Evolutionary conservation across 2,888 invertebrate species (phyloP), one percentile per base, ranked within the genome.

Genomic region (Athalia circularis): DNA sequence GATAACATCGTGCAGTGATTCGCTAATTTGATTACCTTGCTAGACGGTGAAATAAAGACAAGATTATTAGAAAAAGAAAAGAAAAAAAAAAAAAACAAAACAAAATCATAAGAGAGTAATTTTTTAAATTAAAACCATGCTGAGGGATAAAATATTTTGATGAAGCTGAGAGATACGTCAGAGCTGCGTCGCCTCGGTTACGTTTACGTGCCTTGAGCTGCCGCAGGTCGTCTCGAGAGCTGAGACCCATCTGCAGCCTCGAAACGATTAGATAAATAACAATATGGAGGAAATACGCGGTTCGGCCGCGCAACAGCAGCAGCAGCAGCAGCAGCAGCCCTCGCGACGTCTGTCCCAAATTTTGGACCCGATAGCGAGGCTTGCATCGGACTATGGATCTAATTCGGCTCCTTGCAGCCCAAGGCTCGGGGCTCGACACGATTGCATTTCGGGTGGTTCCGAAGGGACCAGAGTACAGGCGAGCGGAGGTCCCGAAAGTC

Each of bases 331-430:
- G 29, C 29, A 29, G 29, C 75, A 75, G 75, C 91, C 92, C 86
- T 93, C 94, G 90, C 93, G 95, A 87, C 93, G 96, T 88, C 91
- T 96, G 90, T 96, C 96, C 90, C 95, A 96, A 92, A 95, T 95
- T 86, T 95, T 95, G 90, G 96, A 96, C 91, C 96, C 96, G 84
- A 92, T 96, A 87, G 93, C 95, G 82, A 92, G 95, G 90, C 92
- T 96, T 82, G 94, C 94, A 65, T 86, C 87, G 79, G 89, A 90
- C 80, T 86, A 88, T 72, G 86, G 86, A 61, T 87, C 90, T 94
- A 95, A 89, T 91, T 94, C 84, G 91, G 92, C 84, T 91, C 93
- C 85, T 70, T 90, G 87, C 86, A 90, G 88, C 81, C 90, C 88
- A n/a, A 86, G 86, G 52, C 84, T 87, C 80, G 90, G 90, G 5